Conservation (phyloP, 2,888 invertebrate genomes). For the Caenorhabditis plicata region DNA sequence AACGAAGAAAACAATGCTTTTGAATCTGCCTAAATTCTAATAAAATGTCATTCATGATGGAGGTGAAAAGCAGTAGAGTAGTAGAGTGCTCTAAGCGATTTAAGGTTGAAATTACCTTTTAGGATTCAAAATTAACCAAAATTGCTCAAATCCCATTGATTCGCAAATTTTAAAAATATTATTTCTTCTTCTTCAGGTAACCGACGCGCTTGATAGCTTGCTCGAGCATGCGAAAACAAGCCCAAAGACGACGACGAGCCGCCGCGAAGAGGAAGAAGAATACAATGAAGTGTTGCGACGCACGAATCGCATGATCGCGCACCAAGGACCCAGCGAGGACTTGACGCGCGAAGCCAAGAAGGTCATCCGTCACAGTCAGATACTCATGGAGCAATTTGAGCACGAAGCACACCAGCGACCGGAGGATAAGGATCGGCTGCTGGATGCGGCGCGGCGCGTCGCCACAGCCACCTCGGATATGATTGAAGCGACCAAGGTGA, state of each 20-base stretch:
- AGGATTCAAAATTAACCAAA: too few relatives aligned
- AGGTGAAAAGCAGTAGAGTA: too few relatives aligned
- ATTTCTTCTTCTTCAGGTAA: too few relatives aligned
- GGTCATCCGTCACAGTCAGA: slow-evolving; percentile 60
- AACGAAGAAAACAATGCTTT: too few relatives aligned
- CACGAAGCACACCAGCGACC: slow-evolving; percentile 80
- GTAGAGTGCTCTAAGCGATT: too few relatives aligned
- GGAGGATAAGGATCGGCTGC: slow-evolving; percentile 82
- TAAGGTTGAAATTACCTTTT: too few relatives aligned
- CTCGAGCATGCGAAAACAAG: slow-evolving; percentile 82
- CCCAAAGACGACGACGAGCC: slow-evolving; percentile 67
- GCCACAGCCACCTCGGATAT: slow-evolving; percentile 95
- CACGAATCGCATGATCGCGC: slow-evolving; percentile 81
- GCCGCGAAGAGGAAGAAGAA: slow-evolving; percentile 74
- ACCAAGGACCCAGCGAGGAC: slow-evolving; percentile 48
- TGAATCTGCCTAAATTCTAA: too few relatives aligned
- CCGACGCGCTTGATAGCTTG: slow-evolving; percentile 83
- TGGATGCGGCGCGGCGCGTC: slow-evolving; percentile 88
- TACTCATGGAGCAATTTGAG: slow-evolving; percentile 74
- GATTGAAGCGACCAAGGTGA: slow-evolving; percentile 77
- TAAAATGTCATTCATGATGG: too few relatives aligned
- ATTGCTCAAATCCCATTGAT: too few relatives aligned
- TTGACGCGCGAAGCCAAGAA: slow-evolving; percentile 66
- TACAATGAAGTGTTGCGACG: slow-evolving; percentile 88
- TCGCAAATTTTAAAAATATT: too few relatives aligned